A percentile compares a stretch with the other conserved stretches of the same genome.
Conservation (phyloP, 2,797 vertebrate species). For the Kryptolebias ocellatus region DNA sequence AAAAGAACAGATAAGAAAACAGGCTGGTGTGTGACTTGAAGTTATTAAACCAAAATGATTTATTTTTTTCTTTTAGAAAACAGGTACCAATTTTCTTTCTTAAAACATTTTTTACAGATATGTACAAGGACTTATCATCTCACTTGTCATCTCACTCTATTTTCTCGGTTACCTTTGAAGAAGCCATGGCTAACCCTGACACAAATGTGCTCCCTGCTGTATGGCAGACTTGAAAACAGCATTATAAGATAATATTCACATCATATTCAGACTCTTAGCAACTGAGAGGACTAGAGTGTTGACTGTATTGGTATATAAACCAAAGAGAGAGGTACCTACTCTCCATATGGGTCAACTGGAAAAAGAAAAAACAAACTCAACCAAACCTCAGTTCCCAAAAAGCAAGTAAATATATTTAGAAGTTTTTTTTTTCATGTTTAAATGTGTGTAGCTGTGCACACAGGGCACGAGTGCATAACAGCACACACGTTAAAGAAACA, state of each 20-base stretch:
- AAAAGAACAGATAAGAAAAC: slow-evolving; percentile 32
- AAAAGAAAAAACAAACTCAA: slow-evolving; percentile 14
- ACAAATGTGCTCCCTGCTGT: slow-evolving; percentile 77
- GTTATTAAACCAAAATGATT: slow-evolving; percentile 31
- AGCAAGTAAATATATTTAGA: not conserved
- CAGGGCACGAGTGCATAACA: not conserved
- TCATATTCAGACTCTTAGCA: slow-evolving; percentile 62
- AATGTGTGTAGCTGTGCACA: slow-evolving; percentile 9
- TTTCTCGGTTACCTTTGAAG: slow-evolving; percentile 51
- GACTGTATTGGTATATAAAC: slow-evolving; percentile 25
- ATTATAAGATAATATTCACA: slow-evolving; percentile 80
- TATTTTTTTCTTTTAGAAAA: slow-evolving; percentile 11
- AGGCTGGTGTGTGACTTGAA: slow-evolving; percentile 19
- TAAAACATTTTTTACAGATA: not conserved
- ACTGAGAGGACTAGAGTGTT: slow-evolving; percentile 36
- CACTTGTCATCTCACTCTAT: not conserved
- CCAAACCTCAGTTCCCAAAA: slow-evolving; percentile 6
- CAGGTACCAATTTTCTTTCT: slow-evolving; percentile 26
- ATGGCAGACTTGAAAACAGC: slow-evolving; percentile 69
- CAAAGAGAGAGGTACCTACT: slow-evolving; percentile 26
- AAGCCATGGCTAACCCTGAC: slow-evolving; percentile 75
- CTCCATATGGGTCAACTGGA: slow-evolving; percentile 14
- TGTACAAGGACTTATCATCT: not conserved
- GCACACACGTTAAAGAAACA: slow-evolving; percentile 8
- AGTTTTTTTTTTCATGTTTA: not conserved